Base-by-base conservation (phyloP, 2,113 vertebrate species). In the Xenopus tropicalis region DNA sequence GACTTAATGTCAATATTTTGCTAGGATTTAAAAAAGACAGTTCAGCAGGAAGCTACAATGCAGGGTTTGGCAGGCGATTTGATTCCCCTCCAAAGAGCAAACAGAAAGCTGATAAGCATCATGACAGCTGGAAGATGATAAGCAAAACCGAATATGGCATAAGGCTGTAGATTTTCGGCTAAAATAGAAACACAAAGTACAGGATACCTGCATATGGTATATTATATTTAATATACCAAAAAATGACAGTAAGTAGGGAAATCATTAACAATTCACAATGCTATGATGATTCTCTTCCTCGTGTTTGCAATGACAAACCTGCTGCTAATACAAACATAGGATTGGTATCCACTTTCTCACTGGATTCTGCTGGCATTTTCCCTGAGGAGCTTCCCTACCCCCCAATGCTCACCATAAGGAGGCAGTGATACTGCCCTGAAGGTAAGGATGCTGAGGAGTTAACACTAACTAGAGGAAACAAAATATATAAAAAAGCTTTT, bases 31-130 rank as follows among this genome's bases (percentile, higher is more conserved):
- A 54, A 54, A 54, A 54, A 54, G 19, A n/a, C 52, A 54, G 16
- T 54, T 54, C 52, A 54, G 52, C 52, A 54, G 52, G 52, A 54
- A 54, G 52, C 52, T 54, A 4, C 52, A 54, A n/a, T n/a, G 52
- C 14, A 54, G n/a, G 52, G 19, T 54, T 54, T 54, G 52, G 52
- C 52, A 54, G 7, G 52, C 19, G 52, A 54, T 54, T 54, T 54
- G 52, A 54, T 54, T 54, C 17, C 17, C 17, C 52, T 54, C 52
- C 19, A n/a, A 54, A 54, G 52, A 54, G 52, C 52, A 54, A 48
- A 54, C 52, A 54, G 19, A 54, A 54, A 54, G n/a, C 19, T 54
- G 52, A 54, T 54, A 17, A 54, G 52, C 19, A 54, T 54, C 52
- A 54, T n/a, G 52, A 54, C 14, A 54, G 52, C 52, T 54, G 52